Evolutionary conservation across 2,113 vertebrate species (phyloP).

Genomic region (Pipa parva): DNA sequence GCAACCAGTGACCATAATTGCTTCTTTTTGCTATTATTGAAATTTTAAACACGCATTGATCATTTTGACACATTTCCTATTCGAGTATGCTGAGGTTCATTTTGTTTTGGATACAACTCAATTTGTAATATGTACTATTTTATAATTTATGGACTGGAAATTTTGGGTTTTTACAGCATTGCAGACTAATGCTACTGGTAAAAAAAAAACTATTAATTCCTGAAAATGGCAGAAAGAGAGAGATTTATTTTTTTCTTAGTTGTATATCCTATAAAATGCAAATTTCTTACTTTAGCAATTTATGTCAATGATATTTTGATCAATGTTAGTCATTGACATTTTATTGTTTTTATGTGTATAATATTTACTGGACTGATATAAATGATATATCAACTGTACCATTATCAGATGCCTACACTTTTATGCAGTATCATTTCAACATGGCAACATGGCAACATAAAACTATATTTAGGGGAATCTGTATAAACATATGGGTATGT

Average conservation of each 20-base stretch:
- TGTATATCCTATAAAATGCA: not conserved
- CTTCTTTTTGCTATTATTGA: constrained; percentile 44
- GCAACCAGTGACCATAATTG: constrained; percentile 39
- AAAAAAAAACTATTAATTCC: constrained; percentile 33
- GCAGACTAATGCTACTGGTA: constrained; percentile 35
- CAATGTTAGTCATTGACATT: not conserved
- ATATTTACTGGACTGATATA: not conserved
- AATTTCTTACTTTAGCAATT: not conserved
- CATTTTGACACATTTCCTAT: constrained; percentile 44
- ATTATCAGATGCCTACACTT: too few species aligned
- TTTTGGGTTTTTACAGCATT: constrained; percentile 39
- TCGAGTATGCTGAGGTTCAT: constrained; percentile 38
- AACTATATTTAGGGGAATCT: too few species aligned
- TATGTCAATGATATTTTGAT: not conserved
- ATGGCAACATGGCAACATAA: too few species aligned
- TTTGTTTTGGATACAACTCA: constrained; percentile 44
- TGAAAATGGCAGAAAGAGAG: constrained; percentile 22
- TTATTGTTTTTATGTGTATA: not conserved
- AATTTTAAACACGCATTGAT: constrained; percentile 44
- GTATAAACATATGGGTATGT: too few species aligned
- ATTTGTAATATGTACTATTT: constrained; percentile 44
- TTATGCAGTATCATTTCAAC: too few species aligned
- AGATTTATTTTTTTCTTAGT: not conserved
- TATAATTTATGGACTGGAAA: constrained; percentile 42
- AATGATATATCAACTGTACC: too few species aligned